Percentiles rank a stretch among this genome's conserved stretches.
Conservation (phyloP, 2,888 invertebrate genomes). For the Cantharis lateralis region DNA sequence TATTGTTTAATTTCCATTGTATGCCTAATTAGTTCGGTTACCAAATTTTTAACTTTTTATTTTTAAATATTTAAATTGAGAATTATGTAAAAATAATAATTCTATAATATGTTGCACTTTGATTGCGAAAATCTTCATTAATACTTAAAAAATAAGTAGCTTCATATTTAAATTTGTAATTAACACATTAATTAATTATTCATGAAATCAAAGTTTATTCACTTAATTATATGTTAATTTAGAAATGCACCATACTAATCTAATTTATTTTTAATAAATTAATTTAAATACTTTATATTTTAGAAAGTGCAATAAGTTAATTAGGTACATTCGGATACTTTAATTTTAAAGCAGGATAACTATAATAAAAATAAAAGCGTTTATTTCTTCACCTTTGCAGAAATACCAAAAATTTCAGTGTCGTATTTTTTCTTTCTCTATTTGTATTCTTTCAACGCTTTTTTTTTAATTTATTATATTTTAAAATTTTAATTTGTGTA, state of each 20-base stretch:
- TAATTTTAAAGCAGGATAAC: no score
- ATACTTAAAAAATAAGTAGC: neutral
- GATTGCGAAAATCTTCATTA: neutral
- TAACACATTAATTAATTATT: neutral
- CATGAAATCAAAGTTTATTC: neutral
- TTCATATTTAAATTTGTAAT: neutral
- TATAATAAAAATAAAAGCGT: no score
- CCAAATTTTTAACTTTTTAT: neutral
- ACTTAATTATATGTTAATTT: neutral
- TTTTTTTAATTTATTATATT: no score
- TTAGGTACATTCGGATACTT: neutral
- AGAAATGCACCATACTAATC: neutral
- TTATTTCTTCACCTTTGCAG: no score
- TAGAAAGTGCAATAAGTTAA: neutral
- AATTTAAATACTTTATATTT: neutral
- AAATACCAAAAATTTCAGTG: no score
- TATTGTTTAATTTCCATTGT: neutral
- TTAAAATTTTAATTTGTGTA: no score
- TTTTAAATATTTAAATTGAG: neutral
- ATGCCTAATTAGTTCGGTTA: neutral
- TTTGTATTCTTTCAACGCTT: no score
- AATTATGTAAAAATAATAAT: neutral
- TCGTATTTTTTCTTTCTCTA: no score
- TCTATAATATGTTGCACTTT: neutral
- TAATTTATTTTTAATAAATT: neutral